Percentiles rank a stretch among this genome's conserved stretches.
Evolutionary conservation across 2,113 vertebrate genomes (phyloP).

Genomic region (Semicossyphus pulcher): DNA sequence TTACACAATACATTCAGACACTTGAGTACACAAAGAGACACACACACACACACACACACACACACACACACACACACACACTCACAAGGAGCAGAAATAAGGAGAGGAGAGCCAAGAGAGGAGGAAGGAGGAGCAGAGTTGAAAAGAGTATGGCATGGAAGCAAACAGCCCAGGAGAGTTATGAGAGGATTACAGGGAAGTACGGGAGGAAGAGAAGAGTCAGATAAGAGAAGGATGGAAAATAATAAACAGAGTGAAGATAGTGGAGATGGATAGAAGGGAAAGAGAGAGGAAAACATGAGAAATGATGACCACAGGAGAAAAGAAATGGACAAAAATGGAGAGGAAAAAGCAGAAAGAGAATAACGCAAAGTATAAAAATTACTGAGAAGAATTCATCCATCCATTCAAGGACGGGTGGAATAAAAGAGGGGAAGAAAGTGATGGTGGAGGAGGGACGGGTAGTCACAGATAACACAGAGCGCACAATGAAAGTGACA

Average conservation of each 20-base stretch:
- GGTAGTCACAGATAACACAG: constrained; percentile 63
- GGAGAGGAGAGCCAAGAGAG: not conserved
- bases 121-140: constrained; percentile 36
- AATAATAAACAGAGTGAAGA: not conserved
- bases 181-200: constrained; percentile 34
- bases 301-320: not conserved
- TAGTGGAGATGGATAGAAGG: not conserved
- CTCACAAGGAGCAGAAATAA: constrained; percentile 3
- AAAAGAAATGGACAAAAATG: not conserved
- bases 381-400: not conserved
- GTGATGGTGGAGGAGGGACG: constrained; percentile 32
- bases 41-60: not conserved
- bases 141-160: constrained; percentile 26
- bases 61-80: constrained; percentile 1
- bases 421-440: constrained; percentile 47
- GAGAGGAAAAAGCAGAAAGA: not conserved
- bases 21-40: not conserved
- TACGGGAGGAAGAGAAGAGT: not conserved
- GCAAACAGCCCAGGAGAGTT: constrained; percentile 39
- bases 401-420: constrained; percentile 3
- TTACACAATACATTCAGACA: constrained; percentile 13
- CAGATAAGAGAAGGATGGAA: constrained; percentile 17
- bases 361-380: constrained; percentile 6
- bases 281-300: not conserved
- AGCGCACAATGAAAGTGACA: constrained; percentile 72